Evolutionary conservation across 2,113 vertebrate genomes (phyloP).

Genomic region (Apaloderma vittatum): DNA sequence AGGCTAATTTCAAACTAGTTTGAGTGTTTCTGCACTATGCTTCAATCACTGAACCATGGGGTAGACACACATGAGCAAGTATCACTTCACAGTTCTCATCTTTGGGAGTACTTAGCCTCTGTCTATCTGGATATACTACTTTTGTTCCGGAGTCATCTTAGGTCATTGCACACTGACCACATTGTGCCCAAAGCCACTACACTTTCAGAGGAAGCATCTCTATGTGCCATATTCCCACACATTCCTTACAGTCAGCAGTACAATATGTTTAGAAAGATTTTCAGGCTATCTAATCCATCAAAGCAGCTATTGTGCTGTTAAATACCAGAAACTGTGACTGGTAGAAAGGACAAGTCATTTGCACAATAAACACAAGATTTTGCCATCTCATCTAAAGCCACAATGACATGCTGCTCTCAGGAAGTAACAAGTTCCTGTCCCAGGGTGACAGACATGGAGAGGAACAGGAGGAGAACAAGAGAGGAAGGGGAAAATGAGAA

Average conservation of each 20-base stretch:
- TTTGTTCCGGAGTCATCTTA: neutral
- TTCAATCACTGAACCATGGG: neutral
- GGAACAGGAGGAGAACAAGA: neutral
- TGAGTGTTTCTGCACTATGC: accelerated
- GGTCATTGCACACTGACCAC: neutral
- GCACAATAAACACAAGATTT: neutral
- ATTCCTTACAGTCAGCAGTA: neutral
- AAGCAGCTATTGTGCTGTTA: neutral
- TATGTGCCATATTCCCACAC: neutral
- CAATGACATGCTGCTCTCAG: accelerated
- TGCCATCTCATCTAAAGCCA: neutral
- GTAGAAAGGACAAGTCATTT: neutral
- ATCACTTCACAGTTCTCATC: neutral
- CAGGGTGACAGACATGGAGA: neutral
- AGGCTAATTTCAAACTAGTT: neutral
- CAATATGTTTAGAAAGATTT: neutral
- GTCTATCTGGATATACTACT: neutral
- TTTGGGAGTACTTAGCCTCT: no score
- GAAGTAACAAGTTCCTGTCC: neutral
- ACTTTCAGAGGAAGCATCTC: neutral
- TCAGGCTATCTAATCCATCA: neutral
- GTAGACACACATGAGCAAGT: no score
- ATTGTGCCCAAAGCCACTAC: neutral
- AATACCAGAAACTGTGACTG: neutral
- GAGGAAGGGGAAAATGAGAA: neutral